Evolutionary conservation across 1,140 invertebrate genomes (phyloP), one percentile per base, ranked within the genome.

Genomic region (Pachyrhynchus sulphureomaculatus): DNA sequence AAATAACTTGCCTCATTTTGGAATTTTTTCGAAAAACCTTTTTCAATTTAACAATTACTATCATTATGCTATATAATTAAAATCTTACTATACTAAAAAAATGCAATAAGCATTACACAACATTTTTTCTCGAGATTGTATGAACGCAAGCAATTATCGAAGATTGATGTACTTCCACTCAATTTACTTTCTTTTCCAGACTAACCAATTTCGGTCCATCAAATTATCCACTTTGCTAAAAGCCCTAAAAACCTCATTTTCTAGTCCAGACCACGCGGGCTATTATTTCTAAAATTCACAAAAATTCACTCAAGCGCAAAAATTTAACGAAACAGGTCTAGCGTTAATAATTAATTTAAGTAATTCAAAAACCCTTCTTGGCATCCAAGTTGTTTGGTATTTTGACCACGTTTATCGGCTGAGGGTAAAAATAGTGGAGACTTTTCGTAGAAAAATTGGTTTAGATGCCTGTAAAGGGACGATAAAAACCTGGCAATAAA

Each of bases 311-410:
- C 1, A 18, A 44, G 41, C 41, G 41, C 2, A 44, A 44, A 44
- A 44, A 44, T 44, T 44, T 44, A 44, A 44, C 41, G 41, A 44
- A 44, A 20, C 18, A 44, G 41, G 41, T 44, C 41, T 44, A 21
- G 41, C 41, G 41, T 44, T 44, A 44, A 44, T 44, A 44, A 44
- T 44, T 44, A 44, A 44, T 44, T 44, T 44, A 44, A 44, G 41
- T 44, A 44, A 44, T 44, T 44, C 41, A 24, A 24, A 42, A 44
- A 24, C 41, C 41, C 41, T 44, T 44, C 41, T 29, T 44, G 41
- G 18, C 41, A 18, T 20, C 41, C 41, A 18, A 44, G 41, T 6
- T 44, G 12, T 44, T 44, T 44, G 41, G 41, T 44, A 44, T 44
- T 44, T 44, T 5, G 18, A n/a, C 18, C 41, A 44, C 41, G 41